phyloP scores from a whole-genome alignment of 2,797 vertebrate genomes.

The Intellagama lesueurii region DNA sequence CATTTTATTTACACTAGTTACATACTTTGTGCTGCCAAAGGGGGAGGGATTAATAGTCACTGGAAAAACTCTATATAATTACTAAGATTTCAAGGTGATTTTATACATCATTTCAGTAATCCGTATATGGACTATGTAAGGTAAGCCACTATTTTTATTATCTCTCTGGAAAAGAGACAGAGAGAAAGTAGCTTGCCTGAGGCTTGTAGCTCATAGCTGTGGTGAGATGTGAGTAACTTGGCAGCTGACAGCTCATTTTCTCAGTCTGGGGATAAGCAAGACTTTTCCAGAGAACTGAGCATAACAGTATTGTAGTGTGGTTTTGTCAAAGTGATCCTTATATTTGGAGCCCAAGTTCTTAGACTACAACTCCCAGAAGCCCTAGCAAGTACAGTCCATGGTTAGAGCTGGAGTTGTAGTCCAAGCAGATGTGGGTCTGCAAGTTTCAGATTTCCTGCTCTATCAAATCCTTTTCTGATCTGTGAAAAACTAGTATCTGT shows the following conservation, averaged over 20 bases:
- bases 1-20: background rate
- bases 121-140: background rate
- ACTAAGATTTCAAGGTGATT: background rate
- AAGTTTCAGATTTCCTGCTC: too few species aligned
- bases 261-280: background rate
- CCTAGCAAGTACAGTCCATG: too few species aligned
- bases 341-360: too few species aligned
- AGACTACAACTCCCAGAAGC: too few species aligned
- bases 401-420: too few species aligned
- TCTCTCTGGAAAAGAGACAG: background rate
- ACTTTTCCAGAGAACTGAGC: background rate
- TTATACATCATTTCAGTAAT: constrained; percentile 5
- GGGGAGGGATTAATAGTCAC: background rate
- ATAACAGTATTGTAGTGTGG: background rate
- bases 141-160: background rate
- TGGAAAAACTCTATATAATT: background rate
- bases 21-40: background rate
- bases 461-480: too few species aligned
- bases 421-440: too few species aligned
- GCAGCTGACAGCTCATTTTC: constrained; percentile 1
- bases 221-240: background rate
- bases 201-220: background rate
- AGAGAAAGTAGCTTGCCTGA: background rate
- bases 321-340: too few species aligned
- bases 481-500: background rate